These are phyloP conservation scores for Numenius arquata DNA, from an alignment of 2,113 vertebrate species.

Conservation along the genomic window DNA sequence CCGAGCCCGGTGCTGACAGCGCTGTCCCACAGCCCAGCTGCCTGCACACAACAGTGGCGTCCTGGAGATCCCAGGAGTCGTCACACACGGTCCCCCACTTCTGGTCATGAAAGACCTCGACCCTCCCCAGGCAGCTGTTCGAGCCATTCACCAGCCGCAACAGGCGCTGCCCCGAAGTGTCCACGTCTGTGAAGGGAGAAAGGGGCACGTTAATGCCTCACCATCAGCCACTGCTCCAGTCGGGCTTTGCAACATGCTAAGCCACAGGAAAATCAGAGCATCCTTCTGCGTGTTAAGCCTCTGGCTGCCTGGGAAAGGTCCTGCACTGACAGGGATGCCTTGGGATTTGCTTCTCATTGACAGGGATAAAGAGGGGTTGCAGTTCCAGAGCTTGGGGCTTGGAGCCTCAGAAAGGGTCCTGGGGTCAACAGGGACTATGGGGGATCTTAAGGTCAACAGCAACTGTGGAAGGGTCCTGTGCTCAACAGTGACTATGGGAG, in stretches of 20 bases:
- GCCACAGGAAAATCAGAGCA: neutral
- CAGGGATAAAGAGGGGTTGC: neutral
- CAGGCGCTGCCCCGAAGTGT: accelerated
- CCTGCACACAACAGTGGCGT: neutral
- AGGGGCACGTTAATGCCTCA: neutral
- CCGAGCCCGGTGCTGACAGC: neutral
- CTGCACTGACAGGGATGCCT: neutral
- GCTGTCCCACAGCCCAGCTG: slow-evolving; percentile 60
- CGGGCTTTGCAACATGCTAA: neutral
- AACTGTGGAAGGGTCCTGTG: neutral
- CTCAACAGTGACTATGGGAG: neutral
- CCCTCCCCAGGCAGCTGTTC: neutral
- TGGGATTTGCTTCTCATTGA: neutral
- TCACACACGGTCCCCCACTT: neutral
- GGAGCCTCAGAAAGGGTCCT: neutral
- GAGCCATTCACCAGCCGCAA: neutral
- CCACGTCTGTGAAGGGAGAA: accelerated
- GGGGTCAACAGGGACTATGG: neutral
- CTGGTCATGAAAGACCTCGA: neutral
- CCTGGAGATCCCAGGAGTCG: neutral
- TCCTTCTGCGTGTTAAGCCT: accelerated
- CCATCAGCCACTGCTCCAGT: accelerated
- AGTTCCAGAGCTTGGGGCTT: neutral
- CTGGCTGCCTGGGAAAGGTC: neutral
- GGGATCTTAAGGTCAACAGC: neutral